A percentile compares a stretch with the other conserved stretches of the same genome.
Conservation (phyloP, 1,140 invertebrate genomes). For the Hypothenemus hampei region DNA sequence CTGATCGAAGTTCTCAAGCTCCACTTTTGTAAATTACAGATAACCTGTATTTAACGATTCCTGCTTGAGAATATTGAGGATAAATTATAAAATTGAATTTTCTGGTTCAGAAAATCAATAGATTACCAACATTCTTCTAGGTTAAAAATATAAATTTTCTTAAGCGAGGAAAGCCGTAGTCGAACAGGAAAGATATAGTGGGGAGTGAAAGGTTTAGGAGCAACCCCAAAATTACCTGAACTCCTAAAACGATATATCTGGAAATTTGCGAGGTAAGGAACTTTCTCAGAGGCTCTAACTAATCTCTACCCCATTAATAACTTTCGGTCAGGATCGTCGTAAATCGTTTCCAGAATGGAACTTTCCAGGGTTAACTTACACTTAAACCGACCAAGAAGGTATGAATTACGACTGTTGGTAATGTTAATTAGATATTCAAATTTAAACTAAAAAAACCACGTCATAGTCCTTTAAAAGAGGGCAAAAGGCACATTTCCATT, state of each 20-base stretch:
- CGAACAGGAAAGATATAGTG: too few species aligned
- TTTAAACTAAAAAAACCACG: neutral
- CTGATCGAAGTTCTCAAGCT: too few species aligned
- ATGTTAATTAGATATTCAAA: neutral
- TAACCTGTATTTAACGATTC: too few species aligned
- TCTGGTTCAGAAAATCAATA: too few species aligned
- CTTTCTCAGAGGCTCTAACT: conserved; percentile 1
- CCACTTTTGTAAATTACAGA: too few species aligned
- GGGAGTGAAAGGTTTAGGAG: too few species aligned
- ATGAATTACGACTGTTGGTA: neutral
- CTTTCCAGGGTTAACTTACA: neutral
- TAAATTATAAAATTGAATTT: too few species aligned
- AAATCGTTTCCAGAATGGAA: conserved; percentile 8
- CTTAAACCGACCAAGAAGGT: neutral
- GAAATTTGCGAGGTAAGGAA: conserved; percentile 5
- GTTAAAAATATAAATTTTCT: too few species aligned
- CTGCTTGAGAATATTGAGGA: too few species aligned
- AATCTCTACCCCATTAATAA: conserved; percentile 10
- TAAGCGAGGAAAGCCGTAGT: too few species aligned
- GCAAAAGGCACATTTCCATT: neutral
- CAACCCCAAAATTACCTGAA: conserved; percentile 3
- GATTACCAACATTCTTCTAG: too few species aligned
- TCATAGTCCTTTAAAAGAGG: neutral
- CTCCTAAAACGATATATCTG: conserved; percentile 1
- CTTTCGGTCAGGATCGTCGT: conserved; percentile 6